These are phyloP conservation scores for Hirtodrosophila confusa DNA, from an alignment of 2,888 invertebrate species.

Conservation along the genomic window DNA sequence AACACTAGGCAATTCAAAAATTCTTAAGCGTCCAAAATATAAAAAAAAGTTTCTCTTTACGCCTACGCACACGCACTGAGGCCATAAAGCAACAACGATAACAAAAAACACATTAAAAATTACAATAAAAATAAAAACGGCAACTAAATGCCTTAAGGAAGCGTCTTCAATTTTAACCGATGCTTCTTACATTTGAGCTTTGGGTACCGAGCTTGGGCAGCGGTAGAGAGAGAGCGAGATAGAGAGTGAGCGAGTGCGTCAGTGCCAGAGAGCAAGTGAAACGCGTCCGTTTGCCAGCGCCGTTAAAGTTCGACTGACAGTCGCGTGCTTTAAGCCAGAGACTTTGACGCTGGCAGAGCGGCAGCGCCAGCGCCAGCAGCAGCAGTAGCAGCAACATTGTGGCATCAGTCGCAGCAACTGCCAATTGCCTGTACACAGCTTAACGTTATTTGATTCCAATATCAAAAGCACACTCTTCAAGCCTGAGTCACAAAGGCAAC, in stretches of 20 bases:
- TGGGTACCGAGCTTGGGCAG: conserved; percentile 23
- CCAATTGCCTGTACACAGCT: neutral
- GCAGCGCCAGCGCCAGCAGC: conserved; percentile 8
- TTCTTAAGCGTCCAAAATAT: conserved; percentile 29
- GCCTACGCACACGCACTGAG: conserved; percentile 63
- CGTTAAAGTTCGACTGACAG: conserved; percentile 66
- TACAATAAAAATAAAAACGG: neutral
- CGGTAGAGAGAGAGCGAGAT: conserved; percentile 3
- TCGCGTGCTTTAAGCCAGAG: conserved; percentile 47
- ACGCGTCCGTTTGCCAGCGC: conserved; percentile 70
- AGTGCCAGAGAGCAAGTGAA: conserved; percentile 40
- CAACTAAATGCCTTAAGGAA: conserved; percentile 37
- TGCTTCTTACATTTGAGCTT: conserved; percentile 48
- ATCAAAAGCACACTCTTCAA: neutral
- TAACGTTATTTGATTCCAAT: too few species aligned
- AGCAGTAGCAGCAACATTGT: neutral
- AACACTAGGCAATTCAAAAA: conserved; percentile 40
- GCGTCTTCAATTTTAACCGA: conserved; percentile 34
- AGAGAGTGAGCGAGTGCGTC: conserved; percentile 4
- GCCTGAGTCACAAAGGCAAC: too few species aligned
- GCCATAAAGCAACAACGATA: conserved; percentile 31
- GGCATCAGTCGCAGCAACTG: neutral
- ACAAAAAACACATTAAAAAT: conserved; percentile 3
- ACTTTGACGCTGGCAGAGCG: conserved; percentile 39
- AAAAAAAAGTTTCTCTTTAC: conserved; percentile 69